These are phyloP conservation scores for Heteromyza rotundicornis DNA, from an alignment of 2,888 invertebrate genomes.

Conservation along the genomic window DNA sequence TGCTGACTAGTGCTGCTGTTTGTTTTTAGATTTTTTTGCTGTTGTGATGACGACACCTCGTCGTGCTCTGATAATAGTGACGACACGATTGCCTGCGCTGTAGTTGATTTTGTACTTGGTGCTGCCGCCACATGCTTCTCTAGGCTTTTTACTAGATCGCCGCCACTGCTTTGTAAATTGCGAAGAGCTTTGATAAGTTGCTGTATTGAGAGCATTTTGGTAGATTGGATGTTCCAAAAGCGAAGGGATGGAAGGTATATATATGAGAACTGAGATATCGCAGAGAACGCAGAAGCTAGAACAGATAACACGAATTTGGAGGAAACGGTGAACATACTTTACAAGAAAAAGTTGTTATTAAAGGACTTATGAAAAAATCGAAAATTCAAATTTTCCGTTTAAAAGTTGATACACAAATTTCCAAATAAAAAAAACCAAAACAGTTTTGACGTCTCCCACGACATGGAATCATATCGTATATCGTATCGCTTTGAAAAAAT, in stretches of 20 bases:
- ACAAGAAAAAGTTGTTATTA: no score
- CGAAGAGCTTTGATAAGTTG: constrained; percentile 48
- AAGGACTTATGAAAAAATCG: no score
- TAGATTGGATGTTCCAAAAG: background rate
- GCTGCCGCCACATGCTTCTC: background rate
- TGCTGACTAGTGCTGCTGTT: constrained; percentile 32
- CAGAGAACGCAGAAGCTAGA: no score
- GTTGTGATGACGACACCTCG: background rate
- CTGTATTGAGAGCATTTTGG: constrained; percentile 51
- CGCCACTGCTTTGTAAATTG: background rate
- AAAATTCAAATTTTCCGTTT: no score
- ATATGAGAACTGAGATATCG: no score
- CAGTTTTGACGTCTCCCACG: no score
- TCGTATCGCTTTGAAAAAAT: no score
- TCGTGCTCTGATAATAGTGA: background rate
- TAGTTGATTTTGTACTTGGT: background rate
- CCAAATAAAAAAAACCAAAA: no score
- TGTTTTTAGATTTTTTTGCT: constrained; percentile 19
- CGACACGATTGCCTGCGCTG: background rate
- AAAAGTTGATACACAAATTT: no score
- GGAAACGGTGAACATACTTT: no score
- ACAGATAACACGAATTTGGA: no score
- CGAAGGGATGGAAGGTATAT: background rate
- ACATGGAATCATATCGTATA: no score
- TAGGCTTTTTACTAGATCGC: background rate